phyloP scores from a whole-genome alignment of 1,140 invertebrate genomes.

The Charaxes varanes region DNA sequence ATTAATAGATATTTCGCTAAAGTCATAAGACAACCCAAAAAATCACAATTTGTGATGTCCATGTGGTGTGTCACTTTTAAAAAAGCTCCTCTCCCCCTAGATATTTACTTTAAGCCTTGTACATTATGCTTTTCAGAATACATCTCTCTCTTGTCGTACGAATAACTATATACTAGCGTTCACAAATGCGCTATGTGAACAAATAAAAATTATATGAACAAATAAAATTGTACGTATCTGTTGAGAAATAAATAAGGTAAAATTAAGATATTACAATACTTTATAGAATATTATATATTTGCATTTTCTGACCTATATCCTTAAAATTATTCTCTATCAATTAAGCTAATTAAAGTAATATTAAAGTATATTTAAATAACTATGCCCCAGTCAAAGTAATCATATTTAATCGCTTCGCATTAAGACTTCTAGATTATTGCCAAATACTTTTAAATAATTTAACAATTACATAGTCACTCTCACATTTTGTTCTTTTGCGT shows the following conservation, averaged over 20 bases:
- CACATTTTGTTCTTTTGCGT: no score
- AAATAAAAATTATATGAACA: conserved; percentile 7
- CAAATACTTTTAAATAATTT: no score
- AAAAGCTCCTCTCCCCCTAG: not conserved
- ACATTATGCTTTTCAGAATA: conserved; percentile 15
- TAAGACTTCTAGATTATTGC: no score
- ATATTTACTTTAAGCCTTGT: conserved; percentile 12
- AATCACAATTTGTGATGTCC: conserved; percentile 22
- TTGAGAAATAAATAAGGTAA: conserved; percentile 23
- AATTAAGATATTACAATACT: conserved; percentile 19
- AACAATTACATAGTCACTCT: no score
- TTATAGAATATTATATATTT: conserved; percentile 17
- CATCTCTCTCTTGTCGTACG: conserved; percentile 6
- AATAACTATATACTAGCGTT: not conserved
- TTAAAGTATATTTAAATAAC: conserved; percentile 21
- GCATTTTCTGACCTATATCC: conserved; percentile 16
- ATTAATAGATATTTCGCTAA: conserved; percentile 21
- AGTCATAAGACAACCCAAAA: conserved; percentile 21
- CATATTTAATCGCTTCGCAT: no score
- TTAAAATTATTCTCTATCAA: conserved; percentile 23
- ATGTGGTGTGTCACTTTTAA: conserved; percentile 12
- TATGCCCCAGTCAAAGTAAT: no score
- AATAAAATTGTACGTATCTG: conserved; percentile 11
- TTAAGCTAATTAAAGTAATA: conserved; percentile 30
- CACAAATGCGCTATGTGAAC: conserved; percentile 1